Base-by-base conservation (phyloP, 2,888 invertebrate species). In the Enchytraeus crypticus region DNA sequence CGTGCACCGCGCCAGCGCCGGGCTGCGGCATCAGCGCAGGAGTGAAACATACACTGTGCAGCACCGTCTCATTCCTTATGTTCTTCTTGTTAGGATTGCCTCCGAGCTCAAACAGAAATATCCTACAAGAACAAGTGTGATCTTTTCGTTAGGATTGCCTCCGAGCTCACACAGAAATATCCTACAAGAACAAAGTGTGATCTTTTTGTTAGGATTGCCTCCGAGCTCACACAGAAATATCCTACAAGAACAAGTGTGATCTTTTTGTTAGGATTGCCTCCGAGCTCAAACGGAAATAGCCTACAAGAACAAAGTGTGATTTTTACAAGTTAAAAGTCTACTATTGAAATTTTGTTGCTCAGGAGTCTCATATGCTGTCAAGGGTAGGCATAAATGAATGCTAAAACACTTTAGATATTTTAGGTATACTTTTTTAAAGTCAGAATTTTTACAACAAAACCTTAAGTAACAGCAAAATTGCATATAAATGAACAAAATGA, bases 81-180 rank as follows among this genome's bases (percentile, higher is more conserved):
- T 86, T 86, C 63, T 83, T 83, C 76, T 86, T 86, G 76, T 86
- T 86, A 26, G 86, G 86, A 75, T 86, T 86, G 8, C 86, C 86
- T 34, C 83, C 83, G 60, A 84, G 78, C 64, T 86, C 85, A 71
- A 81, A 82, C 30, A 86, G 77, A 73, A 86, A 86, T 63, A 85
- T 84, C 70, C 86, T 83, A 66, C 5, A 73, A 68, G 18, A 23
- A 14, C 18, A 5, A 34, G 77, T 23, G 80, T 82, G 74, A 86
- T 86, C 63, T 83, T 83, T 76, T 86, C 86, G 76, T 86, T 86
- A 26, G 86, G 86, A 75, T 86, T 86, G 8, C 86, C 86, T 34
- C 83, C 83, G 60, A 84, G 78, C 64, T 86, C 85, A 71, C 81
- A 82, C 30, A 86, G 77, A 73, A 86, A 86, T 63, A 85, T 84